Percentiles rank a stretch among this genome's conserved stretches.
phyloP scores from a whole-genome alignment of 2,797 vertebrate genomes.

The Tenualosa thibaudeaui region DNA sequence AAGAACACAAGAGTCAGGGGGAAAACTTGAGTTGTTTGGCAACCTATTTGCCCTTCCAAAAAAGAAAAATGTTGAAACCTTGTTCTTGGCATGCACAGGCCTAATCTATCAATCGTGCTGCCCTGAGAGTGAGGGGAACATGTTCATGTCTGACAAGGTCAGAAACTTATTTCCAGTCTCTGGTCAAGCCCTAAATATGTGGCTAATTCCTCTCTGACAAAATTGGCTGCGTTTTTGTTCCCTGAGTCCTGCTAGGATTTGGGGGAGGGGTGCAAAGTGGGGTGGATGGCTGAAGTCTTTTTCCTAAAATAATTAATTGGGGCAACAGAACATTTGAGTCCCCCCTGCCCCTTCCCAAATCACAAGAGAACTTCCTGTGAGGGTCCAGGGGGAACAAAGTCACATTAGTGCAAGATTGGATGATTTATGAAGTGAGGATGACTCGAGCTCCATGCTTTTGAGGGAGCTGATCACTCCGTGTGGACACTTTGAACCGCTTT shows the following conservation, averaged over 20 bases:
- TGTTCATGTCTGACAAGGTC: conserved; percentile 47
- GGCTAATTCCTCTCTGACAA: conserved; percentile 36
- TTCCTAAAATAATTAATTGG: conserved; percentile 46
- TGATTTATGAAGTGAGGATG: conserved; percentile 41
- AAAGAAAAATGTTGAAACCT: conserved; percentile 11
- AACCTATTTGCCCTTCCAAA: conserved; percentile 41
- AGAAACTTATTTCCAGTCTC: conserved; percentile 47
- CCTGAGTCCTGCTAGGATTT: conserved; percentile 19
- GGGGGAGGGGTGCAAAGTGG: conserved; percentile 22
- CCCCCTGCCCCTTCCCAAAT: not conserved
- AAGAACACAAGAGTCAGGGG: conserved; percentile 12
- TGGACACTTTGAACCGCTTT: not conserved
- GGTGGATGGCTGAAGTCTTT: conserved; percentile 3
- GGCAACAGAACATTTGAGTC: conserved; percentile 34
- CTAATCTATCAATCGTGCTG: conserved; percentile 50
- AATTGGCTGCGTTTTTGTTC: conserved; percentile 32
- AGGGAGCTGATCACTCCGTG: conserved; percentile 29
- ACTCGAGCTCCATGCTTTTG: conserved; percentile 17
- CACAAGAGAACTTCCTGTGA: conserved; percentile 32
- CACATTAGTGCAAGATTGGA: conserved; percentile 32
- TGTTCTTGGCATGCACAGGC: conserved; percentile 44
- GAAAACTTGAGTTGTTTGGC: conserved; percentile 37
- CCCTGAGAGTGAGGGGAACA: conserved; percentile 45
- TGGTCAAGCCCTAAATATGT: conserved; percentile 37
- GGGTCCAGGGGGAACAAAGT: conserved; percentile 33